Conservation (phyloP, 1,140 invertebrate genomes). For the Meloidogyne floridensis region DNA sequence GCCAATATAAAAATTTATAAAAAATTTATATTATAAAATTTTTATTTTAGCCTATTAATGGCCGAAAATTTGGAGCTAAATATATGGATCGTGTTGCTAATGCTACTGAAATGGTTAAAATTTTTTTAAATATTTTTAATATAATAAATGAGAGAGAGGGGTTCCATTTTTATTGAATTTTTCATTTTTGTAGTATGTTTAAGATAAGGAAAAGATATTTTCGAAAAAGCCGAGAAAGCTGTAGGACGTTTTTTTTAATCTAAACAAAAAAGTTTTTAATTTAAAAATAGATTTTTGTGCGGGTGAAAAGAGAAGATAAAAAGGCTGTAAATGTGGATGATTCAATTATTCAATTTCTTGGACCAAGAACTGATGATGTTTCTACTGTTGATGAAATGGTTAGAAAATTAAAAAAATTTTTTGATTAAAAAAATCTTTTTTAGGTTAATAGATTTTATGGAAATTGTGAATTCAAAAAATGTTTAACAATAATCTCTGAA, state of each 20-base stretch:
- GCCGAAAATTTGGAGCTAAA: constrained; percentile 38
- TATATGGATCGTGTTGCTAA: constrained; percentile 52
- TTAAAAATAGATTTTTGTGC: constrained; percentile 12
- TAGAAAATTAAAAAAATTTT: background rate
- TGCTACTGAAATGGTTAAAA: constrained; percentile 48
- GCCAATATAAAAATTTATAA: too few species aligned
- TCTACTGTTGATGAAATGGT: constrained; percentile 40
- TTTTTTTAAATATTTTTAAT: background rate
- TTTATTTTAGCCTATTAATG: constrained; percentile 50
- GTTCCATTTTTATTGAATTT: constrained; percentile 13
- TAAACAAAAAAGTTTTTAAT: background rate
- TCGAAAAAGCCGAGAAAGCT: too few species aligned
- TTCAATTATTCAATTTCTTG: constrained; percentile 10
- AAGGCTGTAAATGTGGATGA: constrained; percentile 30
- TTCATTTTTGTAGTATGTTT: background rate
- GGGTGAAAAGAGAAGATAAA: constrained; percentile 23
- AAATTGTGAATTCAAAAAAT: constrained; percentile 26
- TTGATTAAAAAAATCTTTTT: background rate
- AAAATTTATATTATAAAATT: background rate
- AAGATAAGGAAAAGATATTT: too few species aligned
- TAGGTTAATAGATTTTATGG: constrained; percentile 34
- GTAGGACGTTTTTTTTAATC: too few species aligned
- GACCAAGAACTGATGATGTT: constrained; percentile 15
- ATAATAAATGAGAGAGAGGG: too few species aligned
- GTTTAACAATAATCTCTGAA: constrained; percentile 36